Conservation (phyloP, 1,140 invertebrate species). For the Lasaia peninsularis region DNA sequence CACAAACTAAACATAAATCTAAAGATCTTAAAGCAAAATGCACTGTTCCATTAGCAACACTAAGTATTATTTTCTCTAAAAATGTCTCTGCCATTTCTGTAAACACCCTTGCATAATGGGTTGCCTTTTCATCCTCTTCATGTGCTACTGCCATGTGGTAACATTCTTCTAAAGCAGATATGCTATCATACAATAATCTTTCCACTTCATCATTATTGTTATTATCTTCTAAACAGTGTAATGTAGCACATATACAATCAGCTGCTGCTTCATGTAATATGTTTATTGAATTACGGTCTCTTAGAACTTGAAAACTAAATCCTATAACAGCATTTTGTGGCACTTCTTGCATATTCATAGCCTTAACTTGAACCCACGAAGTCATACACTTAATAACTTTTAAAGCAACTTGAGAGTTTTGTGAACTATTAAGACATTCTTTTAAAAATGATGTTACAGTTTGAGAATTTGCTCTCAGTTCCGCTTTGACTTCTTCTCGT, state of each 20-base stretch:
- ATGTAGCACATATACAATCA: constrained; percentile 92
- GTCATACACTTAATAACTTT: constrained; percentile 88
- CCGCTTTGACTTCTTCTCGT: constrained; percentile 87
- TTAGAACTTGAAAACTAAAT: constrained; percentile 83
- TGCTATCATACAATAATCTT: constrained; percentile 87
- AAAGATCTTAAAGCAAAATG: constrained; percentile 92
- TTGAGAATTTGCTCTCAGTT: constrained; percentile 83
- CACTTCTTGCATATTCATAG: constrained; percentile 82
- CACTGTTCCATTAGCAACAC: constrained; percentile 74
- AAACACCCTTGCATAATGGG: constrained; percentile 96
- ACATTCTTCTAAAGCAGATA: constrained; percentile 88
- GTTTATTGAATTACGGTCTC: constrained; percentile 80
- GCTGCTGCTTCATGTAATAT: constrained; percentile 93
- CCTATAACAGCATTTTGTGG: constrained; percentile 83
- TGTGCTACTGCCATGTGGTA: constrained; percentile 95
- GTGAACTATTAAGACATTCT: constrained; percentile 81
- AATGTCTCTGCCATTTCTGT: constrained; percentile 96
- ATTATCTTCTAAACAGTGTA: constrained; percentile 88
- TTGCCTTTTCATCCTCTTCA: constrained; percentile 93
- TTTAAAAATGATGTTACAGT: constrained; percentile 87
- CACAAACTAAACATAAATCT: constrained; percentile 93
- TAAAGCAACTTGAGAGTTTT: constrained; percentile 72
- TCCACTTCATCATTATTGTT: constrained; percentile 83
- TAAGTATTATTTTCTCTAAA: constrained; percentile 88
- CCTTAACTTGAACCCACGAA: constrained; percentile 87